These are phyloP conservation scores for Battus philenor DNA, from an alignment of 1,140 invertebrate genomes.

Conservation along the genomic window DNA sequence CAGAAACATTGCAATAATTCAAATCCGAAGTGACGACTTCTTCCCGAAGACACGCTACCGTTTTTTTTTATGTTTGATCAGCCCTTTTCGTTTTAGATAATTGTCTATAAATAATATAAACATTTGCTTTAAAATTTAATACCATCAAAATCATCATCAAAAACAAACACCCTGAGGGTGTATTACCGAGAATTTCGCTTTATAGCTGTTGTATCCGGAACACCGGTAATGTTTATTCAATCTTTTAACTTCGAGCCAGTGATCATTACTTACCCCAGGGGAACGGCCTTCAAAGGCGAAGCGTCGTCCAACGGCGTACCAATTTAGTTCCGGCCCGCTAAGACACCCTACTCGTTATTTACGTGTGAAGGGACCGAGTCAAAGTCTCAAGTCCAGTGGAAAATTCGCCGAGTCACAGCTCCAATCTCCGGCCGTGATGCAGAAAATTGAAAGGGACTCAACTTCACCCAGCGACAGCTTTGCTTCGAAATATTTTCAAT, in stretches of 20 bases:
- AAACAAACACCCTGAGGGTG: too few relatives aligned
- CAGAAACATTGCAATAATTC: too few relatives aligned
- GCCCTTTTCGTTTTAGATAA: too few relatives aligned
- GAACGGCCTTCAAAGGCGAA: slow-evolving; percentile 7
- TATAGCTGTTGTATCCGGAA: too few relatives aligned
- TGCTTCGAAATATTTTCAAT: too few relatives aligned
- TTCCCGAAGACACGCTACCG: too few relatives aligned
- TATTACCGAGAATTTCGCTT: too few relatives aligned
- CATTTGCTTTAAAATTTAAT: too few relatives aligned
- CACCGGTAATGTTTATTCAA: slow-evolving; percentile 6
- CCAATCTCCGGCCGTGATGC: slow-evolving; percentile 28
- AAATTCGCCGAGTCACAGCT: slow-evolving; percentile 31
- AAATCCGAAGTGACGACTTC: too few relatives aligned
- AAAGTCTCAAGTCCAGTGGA: slow-evolving; percentile 27
- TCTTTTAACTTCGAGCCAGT: slow-evolving; percentile 5
- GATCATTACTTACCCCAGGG: slow-evolving; percentile 13
- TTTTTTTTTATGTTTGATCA: too few relatives aligned
- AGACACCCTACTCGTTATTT: slow-evolving; percentile 22
- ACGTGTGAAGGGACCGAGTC: slow-evolving; percentile 18
- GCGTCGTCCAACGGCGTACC: slow-evolving; percentile 2
- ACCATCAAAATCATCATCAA: too few relatives aligned
- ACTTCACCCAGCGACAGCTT: background rate
- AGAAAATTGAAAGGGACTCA: slow-evolving; percentile 33
- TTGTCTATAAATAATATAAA: too few relatives aligned
- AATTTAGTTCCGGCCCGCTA: slow-evolving; percentile 25